Conservation (phyloP, 2,888 invertebrate genomes). For the Aleiodes testaceus region DNA sequence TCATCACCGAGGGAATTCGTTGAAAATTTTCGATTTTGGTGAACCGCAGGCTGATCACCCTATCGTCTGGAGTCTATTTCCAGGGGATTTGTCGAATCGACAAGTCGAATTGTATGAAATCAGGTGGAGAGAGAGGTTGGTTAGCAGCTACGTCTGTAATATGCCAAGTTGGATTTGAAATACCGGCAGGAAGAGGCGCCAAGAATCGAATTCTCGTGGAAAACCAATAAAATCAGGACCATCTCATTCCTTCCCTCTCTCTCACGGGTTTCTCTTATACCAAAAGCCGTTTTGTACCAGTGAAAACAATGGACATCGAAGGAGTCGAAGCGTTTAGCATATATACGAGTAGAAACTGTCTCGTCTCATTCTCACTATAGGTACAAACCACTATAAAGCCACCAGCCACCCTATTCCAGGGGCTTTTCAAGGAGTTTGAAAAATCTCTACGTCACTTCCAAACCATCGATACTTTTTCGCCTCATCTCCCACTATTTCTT, state of each 20-base stretch:
- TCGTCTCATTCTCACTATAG: slow-evolving; percentile 45
- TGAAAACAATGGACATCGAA: slow-evolving; percentile 60
- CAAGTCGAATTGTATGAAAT: slow-evolving; percentile 27
- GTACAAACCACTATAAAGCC: slow-evolving; percentile 30
- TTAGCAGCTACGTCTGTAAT: slow-evolving; percentile 15
- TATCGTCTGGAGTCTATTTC: slow-evolving; percentile 34
- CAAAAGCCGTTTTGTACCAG: slow-evolving; percentile 50
- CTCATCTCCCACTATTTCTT: slow-evolving; percentile 33
- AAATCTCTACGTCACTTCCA: slow-evolving; percentile 42
- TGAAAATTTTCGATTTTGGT: slow-evolving; percentile 37
- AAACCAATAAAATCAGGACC: slow-evolving; percentile 63
- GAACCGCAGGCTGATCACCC: slow-evolving; percentile 39
- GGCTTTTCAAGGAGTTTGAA: slow-evolving; percentile 33
- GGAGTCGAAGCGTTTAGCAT: slow-evolving; percentile 64
- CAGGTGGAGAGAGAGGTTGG: slow-evolving; percentile 22
- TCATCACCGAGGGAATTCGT: slow-evolving; percentile 26
- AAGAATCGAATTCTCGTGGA: slow-evolving; percentile 43
- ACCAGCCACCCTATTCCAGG: background rate
- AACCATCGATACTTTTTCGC: slow-evolving; percentile 42
- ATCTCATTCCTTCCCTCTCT: slow-evolving; percentile 42
- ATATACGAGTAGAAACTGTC: slow-evolving; percentile 67
- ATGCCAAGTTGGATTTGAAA: slow-evolving; percentile 39
- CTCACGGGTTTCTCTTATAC: too few species aligned
- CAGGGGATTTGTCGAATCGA: slow-evolving; percentile 43
- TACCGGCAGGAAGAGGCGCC: slow-evolving; percentile 21